Evolutionary conservation across 2,888 invertebrate species (phyloP), one percentile per base, ranked within the genome.

Genomic region (Spodoptera exigua): DNA sequence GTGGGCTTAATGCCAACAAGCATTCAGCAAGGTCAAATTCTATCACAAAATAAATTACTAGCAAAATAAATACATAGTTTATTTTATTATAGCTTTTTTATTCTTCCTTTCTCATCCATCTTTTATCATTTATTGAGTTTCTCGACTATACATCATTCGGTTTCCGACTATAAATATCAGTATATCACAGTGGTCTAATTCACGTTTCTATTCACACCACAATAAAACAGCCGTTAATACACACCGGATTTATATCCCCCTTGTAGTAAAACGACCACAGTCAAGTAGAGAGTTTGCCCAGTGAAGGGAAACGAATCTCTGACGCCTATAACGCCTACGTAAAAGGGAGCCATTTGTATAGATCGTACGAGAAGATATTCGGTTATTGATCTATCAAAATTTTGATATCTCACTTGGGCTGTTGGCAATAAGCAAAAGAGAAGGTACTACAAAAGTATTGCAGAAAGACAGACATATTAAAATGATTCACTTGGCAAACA

Each of bases 191-290:
- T 62, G 77, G 74, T 71, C 74, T 70, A 85, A 85, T 84, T 85
- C 85, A 82, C 82, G 81, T 85, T 79, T 88, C 84, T 85, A 86
- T 90, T 89, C 86, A 86, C 90, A 86, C 87, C 65, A 83, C 81
- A 84, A 87, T 91, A 89, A 91, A 91, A 72, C 82, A 73, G 71
- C 66, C 64, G 74, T 70, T 77, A 70, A 74, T 64, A 62, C 47
- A 55, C 56, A 51, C 52, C 45, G 51, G 55, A 40, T 55, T 61
- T 72, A 75, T 61, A 49, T 60, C 62, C 44, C 59, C 51, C 49
- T 56, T 58, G 72, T 83, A 87, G 85, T 89, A 88, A 86, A 86
- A 85, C 84, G 82, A 81, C 82, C 83, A 80, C 82, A 84, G 88
- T 85, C 85, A 87, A 69, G 61, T 74, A 66, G 72, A 73, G 69